Evolutionary conservation across 2,797 vertebrate genomes (phyloP), one percentile per base, ranked within the genome.

Genomic region (Phalloptychus januarius): DNA sequence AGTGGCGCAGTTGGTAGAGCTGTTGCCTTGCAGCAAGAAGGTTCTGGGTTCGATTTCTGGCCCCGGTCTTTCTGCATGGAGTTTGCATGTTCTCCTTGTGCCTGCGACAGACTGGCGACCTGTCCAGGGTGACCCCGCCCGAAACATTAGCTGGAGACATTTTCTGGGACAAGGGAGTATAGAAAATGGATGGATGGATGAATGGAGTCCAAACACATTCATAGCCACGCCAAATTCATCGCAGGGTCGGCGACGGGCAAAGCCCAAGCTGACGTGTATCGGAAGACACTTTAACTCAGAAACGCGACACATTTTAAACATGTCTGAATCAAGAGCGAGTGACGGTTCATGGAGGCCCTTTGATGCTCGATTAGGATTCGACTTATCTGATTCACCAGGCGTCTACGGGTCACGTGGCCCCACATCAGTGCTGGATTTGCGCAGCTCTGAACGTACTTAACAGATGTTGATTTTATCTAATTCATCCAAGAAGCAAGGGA

Each of bases 251-350:
- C 38, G 20, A 58, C 44, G 77, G 80, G 73, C 3, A 44, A 74
- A 76, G 75, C 82, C 77, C 45, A 79, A 84, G 87, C 88, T 86
- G 85, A 86, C 82, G 84, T 91, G 87, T 85, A 85, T 88, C 87
- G 83, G 86, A 78, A 78, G 84, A 79, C 44, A 50, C 2, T 38
- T 50, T 10, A 76, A 50, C 44, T 45, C 20, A 67, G 74, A 36
- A 36, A 75, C 44, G 3, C 45, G 54, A 44, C 16, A 31, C 61
- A 81, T 88, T 82, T 81, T 5, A 7, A 48, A 44, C 87, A 83
- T 54, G 74, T 89, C 84, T 84, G 56, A 79, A 40, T 38, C 18
- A 23, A 67, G 36, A 45, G 74, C 38, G 79, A 84, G 82, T 83
- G 75, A 83, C 83, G 91, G 80, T 89, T 89, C 87, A 8, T 50